Conservation (phyloP, 2,888 invertebrate species). For the Geophilus truncorum region DNA sequence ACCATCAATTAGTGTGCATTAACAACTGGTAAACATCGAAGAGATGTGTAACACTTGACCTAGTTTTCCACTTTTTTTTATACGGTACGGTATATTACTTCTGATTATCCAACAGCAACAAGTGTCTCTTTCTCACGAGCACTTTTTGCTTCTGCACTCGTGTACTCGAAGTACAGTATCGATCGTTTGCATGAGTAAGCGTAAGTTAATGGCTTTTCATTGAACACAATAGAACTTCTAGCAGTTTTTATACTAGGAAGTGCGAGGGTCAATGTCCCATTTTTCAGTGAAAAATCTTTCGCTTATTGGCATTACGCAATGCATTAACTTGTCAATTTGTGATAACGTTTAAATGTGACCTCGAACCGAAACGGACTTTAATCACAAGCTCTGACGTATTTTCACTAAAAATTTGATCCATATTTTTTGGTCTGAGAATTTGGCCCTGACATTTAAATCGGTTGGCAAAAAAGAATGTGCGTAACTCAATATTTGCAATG, state of each 20-base stretch:
- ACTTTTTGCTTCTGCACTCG: background rate
- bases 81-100: background rate
- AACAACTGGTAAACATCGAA: background rate
- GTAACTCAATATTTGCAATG: background rate
- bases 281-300: background rate
- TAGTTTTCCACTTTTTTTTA: background rate
- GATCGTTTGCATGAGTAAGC: background rate
- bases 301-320: background rate
- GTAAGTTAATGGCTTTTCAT: background rate
- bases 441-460: conserved; percentile 1
- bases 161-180: background rate
- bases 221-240: background rate
- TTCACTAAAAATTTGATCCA: background rate
- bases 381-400: background rate
- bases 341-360: background rate
- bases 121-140: background rate
- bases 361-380: background rate
- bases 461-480: background rate
- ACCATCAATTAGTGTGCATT: background rate
- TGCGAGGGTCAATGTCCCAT: background rate
- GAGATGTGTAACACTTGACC: background rate
- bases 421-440: background rate
- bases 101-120: no score
- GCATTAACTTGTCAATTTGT: background rate
- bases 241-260: background rate